Conservation (phyloP, 1,140 invertebrate species). For the Lepidostoma basale region DNA sequence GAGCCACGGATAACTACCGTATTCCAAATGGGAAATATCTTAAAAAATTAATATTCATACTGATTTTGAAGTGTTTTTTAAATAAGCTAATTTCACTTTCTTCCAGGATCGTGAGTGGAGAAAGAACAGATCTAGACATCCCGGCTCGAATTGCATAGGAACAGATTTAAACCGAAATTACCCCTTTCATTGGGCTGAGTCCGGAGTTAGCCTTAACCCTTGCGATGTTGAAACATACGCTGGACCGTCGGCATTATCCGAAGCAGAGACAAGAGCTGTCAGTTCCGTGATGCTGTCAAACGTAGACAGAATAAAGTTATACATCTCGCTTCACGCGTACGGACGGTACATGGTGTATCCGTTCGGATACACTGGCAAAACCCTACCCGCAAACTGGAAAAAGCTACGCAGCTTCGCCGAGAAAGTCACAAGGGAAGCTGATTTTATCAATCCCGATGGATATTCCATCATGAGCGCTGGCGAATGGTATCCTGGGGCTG, state of each 20-base stretch:
- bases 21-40: too few relatives aligned
- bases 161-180: slow-evolving; percentile 73
- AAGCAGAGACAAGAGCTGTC: slow-evolving; percentile 72
- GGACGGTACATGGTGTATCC: slow-evolving; percentile 66
- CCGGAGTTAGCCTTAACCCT: slow-evolving; percentile 67
- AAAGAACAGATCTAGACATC: slow-evolving; percentile 60
- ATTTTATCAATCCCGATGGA: background rate
- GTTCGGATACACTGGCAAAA: slow-evolving; percentile 57
- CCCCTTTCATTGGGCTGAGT: slow-evolving; percentile 68
- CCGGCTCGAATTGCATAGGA: slow-evolving; percentile 60
- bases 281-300: slow-evolving; percentile 63
- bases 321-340: slow-evolving; percentile 74
- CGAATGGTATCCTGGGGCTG: slow-evolving; percentile 66
- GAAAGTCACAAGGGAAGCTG: background rate
- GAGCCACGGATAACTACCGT: too few relatives aligned
- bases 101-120: slow-evolving; percentile 65
- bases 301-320: slow-evolving; percentile 64
- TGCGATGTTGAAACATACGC: slow-evolving; percentile 74
- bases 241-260: slow-evolving; percentile 75
- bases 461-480: slow-evolving; percentile 44
- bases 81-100: too few relatives aligned
- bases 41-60: too few relatives aligned
- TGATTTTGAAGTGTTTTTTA: too few relatives aligned
- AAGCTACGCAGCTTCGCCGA: background rate
- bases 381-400: background rate